Conservation (phyloP, 1,140 invertebrate genomes). For the Diabrotica undecimpunctata region DNA sequence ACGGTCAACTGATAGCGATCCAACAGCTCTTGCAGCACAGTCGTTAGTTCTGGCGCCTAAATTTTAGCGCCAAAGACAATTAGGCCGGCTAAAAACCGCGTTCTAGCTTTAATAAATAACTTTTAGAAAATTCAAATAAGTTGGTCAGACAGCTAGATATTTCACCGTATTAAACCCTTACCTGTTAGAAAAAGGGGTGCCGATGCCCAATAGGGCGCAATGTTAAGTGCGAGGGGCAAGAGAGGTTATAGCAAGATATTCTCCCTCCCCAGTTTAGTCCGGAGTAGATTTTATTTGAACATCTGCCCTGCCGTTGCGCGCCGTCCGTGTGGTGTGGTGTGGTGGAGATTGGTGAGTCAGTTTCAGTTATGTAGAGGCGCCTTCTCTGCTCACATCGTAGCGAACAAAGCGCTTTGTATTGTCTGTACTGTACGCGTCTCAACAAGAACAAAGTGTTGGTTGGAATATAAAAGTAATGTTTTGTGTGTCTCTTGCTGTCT, state of each 20-base stretch:
- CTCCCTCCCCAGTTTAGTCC: conserved; percentile 2
- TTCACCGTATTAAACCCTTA: neutral
- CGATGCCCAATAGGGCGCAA: conserved; percentile 13
- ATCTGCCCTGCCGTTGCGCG: conserved; percentile 13
- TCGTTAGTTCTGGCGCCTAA: conserved; percentile 12
- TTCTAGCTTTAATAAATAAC: conserved; percentile 8
- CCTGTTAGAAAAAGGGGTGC: conserved; percentile 15
- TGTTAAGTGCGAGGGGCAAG: conserved; percentile 6
- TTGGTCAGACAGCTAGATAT: conserved; percentile 10
- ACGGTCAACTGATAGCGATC: neutral
- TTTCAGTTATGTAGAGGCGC: conserved; percentile 14
- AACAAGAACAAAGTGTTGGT: conserved; percentile 3
- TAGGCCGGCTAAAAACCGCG: conserved; percentile 8
- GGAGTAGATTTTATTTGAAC: conserved; percentile 16
- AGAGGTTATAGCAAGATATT: neutral
- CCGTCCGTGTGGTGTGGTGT: neutral
- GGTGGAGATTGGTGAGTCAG: conserved; percentile 7
- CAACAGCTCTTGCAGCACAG: conserved; percentile 3
- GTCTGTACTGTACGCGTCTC: conserved; percentile 3
- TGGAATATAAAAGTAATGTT: conserved; percentile 5
- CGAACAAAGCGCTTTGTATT: conserved; percentile 8
- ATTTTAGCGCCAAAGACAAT: conserved; percentile 15
- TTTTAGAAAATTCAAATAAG: conserved; percentile 10
- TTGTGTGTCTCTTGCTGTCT: conserved; percentile 5
- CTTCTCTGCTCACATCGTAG: conserved; percentile 3